Conservation (phyloP, 1,140 invertebrate species). For the Caenorhabditis latens region DNA sequence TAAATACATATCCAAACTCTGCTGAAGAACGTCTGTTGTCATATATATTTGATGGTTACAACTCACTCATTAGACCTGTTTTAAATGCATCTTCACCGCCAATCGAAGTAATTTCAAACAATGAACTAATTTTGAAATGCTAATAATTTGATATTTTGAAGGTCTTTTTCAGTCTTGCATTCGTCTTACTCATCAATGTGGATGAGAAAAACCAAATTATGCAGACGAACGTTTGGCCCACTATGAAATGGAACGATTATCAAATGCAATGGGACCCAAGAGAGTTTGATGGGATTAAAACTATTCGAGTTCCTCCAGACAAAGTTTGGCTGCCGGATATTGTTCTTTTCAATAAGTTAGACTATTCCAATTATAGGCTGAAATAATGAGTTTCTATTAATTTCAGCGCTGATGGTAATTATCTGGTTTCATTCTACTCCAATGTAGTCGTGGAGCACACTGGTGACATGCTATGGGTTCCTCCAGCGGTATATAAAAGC, state of each 20-base stretch:
- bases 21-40: constrained; percentile 93
- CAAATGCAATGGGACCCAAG: constrained; percentile 96
- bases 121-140: background rate
- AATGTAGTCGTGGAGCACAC: constrained; percentile 91
- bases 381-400: background rate
- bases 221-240: constrained; percentile 76
- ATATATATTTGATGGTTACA: constrained; percentile 97
- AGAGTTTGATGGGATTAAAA: constrained; percentile 94
- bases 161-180: constrained; percentile 94
- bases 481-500: constrained; percentile 97
- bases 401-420: constrained; percentile 92
- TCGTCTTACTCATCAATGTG: constrained; percentile 98
- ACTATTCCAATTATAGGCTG: background rate
- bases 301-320: constrained; percentile 92
- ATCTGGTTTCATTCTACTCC: constrained; percentile 95
- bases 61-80: constrained; percentile 97
- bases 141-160: constrained; percentile 85
- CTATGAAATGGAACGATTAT: constrained; percentile 90
- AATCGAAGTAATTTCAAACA: constrained; percentile 27
- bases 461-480: constrained; percentile 86
- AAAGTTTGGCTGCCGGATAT: constrained; percentile 99
- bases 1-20: background rate
- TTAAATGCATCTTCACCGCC: constrained; percentile 85
- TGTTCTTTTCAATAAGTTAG: constrained; percentile 98
- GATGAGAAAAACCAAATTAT: constrained; percentile 77